A percentile compares a stretch with the other conserved stretches of the same genome.
phyloP scores from a whole-genome alignment of 2,888 invertebrate genomes.

The Caenorhabditis virilis region DNA sequence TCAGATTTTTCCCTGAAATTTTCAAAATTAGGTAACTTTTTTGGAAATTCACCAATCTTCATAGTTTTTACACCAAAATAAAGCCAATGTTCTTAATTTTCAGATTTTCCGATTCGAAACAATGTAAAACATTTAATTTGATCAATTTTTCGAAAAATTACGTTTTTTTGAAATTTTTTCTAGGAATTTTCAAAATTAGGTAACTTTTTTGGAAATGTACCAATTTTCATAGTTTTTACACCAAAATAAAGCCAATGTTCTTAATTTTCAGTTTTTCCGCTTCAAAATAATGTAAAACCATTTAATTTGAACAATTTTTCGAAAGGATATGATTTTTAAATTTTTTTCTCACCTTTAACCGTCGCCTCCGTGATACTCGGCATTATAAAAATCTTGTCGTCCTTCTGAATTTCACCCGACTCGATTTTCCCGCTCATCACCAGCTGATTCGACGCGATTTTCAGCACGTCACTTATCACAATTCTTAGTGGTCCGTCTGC shows the following conservation, averaged over 20 bases:
- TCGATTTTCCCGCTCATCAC: slow-evolving; percentile 89
- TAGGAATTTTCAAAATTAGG: too few relatives aligned
- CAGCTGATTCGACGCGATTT: slow-evolving; percentile 72
- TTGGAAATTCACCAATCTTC: too few relatives aligned
- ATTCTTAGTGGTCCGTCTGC: slow-evolving; percentile 86
- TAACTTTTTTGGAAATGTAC: too few relatives aligned
- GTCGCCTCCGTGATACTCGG: slow-evolving; percentile 60
- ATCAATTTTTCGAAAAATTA: neutral
- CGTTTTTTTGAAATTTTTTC: neutral
- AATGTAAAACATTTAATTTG: too few relatives aligned
- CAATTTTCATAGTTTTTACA: too few relatives aligned
- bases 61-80: too few relatives aligned
- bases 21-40: too few relatives aligned
- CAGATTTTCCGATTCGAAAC: too few relatives aligned
- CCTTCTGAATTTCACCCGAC: slow-evolving; percentile 83
- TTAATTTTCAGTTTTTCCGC: too few relatives aligned
- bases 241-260: too few relatives aligned
- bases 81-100: too few relatives aligned
- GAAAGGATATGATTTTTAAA: neutral
- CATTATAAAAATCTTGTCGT: slow-evolving; percentile 82
- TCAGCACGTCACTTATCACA: slow-evolving; percentile 92
- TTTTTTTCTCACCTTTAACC: slow-evolving; percentile 56
- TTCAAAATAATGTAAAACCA: slow-evolving; percentile 5
- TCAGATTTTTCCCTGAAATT: too few relatives aligned
- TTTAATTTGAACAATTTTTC: neutral